These are phyloP conservation scores for Gallinago jamesoni DNA, from an alignment of 2,113 vertebrate species.

Conservation along the genomic window DNA sequence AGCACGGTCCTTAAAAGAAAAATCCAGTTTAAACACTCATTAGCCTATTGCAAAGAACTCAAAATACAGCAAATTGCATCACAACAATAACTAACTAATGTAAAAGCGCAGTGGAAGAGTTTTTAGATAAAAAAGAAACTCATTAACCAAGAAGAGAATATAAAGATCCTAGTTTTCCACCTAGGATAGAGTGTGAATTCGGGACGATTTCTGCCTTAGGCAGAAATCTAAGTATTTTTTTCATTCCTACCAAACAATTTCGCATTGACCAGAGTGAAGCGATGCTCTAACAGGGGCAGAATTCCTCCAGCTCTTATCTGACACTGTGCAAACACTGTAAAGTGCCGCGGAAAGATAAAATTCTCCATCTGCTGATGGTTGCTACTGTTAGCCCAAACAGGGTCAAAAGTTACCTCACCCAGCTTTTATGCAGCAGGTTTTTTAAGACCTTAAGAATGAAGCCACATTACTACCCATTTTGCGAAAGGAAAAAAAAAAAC, in stretches of 20 bases:
- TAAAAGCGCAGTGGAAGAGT: background rate
- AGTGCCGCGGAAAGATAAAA: background rate
- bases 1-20: background rate
- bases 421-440: background rate
- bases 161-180: background rate
- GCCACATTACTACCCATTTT: background rate
- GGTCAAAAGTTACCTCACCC: conserved; percentile 16
- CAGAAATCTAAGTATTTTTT: background rate
- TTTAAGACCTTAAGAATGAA: background rate
- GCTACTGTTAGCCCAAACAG: background rate
- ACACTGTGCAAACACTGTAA: background rate
- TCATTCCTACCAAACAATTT: background rate
- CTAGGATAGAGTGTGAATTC: background rate
- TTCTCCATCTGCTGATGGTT: conserved; percentile 3
- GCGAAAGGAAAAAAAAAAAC: background rate
- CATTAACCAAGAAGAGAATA: background rate
- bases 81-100: background rate
- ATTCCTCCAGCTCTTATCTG: conserved; percentile 45
- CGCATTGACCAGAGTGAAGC: background rate
- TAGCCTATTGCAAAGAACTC: background rate
- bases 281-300: background rate
- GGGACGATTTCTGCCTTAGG: background rate
- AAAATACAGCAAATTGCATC: background rate
- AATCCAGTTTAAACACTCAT: background rate
- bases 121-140: background rate